Conservation (phyloP, 1,140 invertebrate genomes). For the Drosophila ironensis region DNA sequence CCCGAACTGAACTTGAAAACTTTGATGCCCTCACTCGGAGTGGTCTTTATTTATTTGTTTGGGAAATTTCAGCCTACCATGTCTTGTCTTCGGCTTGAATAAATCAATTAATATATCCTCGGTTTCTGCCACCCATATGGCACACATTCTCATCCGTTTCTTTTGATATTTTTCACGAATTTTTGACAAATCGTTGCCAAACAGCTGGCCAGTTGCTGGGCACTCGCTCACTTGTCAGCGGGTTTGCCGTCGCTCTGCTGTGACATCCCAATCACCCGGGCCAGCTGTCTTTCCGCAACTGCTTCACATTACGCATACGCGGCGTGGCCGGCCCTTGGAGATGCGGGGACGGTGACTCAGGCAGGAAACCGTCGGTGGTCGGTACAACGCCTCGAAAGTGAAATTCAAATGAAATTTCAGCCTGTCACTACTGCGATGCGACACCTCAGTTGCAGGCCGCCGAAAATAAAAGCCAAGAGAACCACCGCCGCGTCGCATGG, state of each 20-base stretch:
- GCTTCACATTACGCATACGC: conserved; percentile 55
- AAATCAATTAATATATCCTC: conserved; percentile 51
- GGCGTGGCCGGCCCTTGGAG: conserved; percentile 6
- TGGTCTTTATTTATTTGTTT: neutral
- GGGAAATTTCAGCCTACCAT: conserved; percentile 6
- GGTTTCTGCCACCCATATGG: neutral
- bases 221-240: conserved; percentile 48
- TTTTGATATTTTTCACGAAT: conserved; percentile 15
- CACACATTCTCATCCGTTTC: conserved; percentile 6
- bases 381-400: conserved; percentile 23
- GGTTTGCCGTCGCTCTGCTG: conserved; percentile 28
- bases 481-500: conserved; percentile 30
- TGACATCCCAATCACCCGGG: conserved; percentile 36
- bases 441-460: conserved; percentile 33
- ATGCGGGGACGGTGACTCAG: conserved; percentile 48
- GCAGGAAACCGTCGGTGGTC: conserved; percentile 18
- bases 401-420: conserved; percentile 42
- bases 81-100: conserved; percentile 28
- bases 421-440: conserved; percentile 6
- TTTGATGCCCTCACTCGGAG: too few relatives aligned
- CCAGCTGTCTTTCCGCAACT: conserved; percentile 3
- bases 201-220: conserved; percentile 38
- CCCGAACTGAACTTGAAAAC: too few relatives aligned
- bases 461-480: conserved; percentile 36
- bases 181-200: conserved; percentile 61